Percentiles rank a stretch among this genome's conserved stretches.
Conservation (phyloP, 1,140 invertebrate genomes). For the Nephila pilipes region DNA sequence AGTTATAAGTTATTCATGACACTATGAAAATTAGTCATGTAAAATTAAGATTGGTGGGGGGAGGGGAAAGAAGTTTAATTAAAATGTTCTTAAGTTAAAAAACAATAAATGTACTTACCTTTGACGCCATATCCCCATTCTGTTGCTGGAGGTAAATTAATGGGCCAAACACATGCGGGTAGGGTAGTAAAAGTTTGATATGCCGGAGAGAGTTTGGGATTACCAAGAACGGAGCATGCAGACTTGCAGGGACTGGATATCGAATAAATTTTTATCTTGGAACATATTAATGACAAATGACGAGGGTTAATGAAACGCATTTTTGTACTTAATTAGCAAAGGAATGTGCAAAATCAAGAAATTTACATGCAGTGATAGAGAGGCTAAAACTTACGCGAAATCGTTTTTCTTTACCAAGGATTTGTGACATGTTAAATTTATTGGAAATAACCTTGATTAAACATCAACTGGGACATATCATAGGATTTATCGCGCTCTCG, state of each 20-base stretch:
- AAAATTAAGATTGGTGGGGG: too few species aligned
- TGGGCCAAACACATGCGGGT: conserved; percentile 18
- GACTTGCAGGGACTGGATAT: not conserved
- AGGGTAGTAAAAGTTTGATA: not conserved
- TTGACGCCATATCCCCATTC: conserved; percentile 39
- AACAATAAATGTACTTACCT: not conserved
- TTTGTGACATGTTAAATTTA: not conserved
- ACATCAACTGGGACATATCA: not conserved
- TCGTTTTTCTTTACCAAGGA: not conserved
- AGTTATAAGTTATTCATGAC: too few species aligned
- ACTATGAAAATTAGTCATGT: too few species aligned
- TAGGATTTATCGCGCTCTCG: not conserved
- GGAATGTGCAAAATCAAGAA: not conserved
- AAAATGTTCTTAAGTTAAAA: not conserved
- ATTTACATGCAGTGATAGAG: not conserved
- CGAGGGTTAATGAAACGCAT: not conserved
- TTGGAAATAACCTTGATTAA: not conserved
- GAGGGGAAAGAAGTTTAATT: too few species aligned
- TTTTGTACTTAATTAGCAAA: not conserved
- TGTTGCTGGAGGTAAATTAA: conserved; percentile 32
- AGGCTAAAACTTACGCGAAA: not conserved
- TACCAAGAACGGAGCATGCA: not conserved
- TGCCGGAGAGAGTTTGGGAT: not conserved
- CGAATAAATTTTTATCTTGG: not conserved
- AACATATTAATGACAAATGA: not conserved